Evolutionary conservation across 2,888 invertebrate species (phyloP).

Genomic region (Thymelicus acteon): DNA sequence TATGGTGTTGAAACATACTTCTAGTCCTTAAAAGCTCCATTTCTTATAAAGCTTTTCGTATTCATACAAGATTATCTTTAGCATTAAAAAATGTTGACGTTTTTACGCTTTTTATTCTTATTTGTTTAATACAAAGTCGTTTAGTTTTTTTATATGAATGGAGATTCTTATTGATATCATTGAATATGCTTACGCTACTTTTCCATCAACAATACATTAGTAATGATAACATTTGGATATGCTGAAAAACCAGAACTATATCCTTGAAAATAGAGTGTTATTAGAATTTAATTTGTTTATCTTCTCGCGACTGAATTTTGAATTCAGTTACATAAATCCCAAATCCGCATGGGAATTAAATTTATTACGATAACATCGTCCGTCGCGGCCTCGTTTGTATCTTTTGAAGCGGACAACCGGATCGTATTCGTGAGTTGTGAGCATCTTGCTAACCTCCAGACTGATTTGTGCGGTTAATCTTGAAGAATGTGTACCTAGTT

Average conservation of each 20-base stretch:
- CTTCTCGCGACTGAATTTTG: neutral
- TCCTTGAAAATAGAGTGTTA: too few species aligned
- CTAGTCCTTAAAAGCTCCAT: conserved; percentile 17
- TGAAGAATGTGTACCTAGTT: conserved; percentile 28
- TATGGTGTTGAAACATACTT: conserved; percentile 21
- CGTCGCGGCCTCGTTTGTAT: conserved; percentile 33
- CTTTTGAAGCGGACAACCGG: conserved; percentile 30
- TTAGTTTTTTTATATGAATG: too few species aligned
- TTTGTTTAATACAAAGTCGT: neutral
- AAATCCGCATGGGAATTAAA: conserved; percentile 21
- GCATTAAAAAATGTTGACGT: neutral
- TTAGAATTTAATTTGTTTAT: too few species aligned
- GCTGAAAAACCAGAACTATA: too few species aligned
- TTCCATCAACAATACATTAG: neutral
- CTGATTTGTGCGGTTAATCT: conserved; percentile 36
- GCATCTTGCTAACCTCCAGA: conserved; percentile 33
- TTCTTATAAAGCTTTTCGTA: conserved; percentile 17
- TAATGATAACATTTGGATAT: neutral
- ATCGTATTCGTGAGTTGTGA: conserved; percentile 30
- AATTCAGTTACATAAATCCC: conserved; percentile 9
- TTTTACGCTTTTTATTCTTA: conserved; percentile 1
- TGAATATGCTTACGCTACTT: neutral
- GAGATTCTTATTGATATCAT: conserved; percentile 1
- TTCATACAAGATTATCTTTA: neutral
- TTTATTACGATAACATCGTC: conserved; percentile 18